Evolutionary conservation across 2,113 vertebrate genomes (phyloP).

Genomic region (Pterocles burchelli): DNA sequence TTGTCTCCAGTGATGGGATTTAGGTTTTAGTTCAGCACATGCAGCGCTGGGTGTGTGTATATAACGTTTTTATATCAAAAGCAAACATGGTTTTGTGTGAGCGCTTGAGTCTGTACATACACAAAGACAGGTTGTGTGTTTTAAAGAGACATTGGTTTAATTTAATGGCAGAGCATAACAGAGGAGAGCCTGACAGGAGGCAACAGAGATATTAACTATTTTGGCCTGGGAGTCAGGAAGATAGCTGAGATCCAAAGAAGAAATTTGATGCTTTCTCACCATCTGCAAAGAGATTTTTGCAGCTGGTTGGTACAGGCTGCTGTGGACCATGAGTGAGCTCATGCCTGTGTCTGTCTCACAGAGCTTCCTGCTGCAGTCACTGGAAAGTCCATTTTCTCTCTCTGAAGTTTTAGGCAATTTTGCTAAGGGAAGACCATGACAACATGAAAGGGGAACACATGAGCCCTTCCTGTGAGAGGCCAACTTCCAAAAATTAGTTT

Average conservation of each 20-base stretch:
- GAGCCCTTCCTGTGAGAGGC: neutral
- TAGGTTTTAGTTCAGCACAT: neutral
- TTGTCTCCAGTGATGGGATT: neutral
- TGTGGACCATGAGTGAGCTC: neutral
- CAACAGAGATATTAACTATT: neutral
- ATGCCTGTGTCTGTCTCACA: neutral
- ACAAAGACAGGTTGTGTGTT: neutral
- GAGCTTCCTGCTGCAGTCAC: neutral
- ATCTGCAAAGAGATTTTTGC: slow-evolving; percentile 34
- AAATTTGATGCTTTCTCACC: neutral
- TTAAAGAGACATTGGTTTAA: neutral
- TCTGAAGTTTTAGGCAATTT: neutral
- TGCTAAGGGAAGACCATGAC: neutral
- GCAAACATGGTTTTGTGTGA: neutral
- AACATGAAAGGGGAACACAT: neutral
- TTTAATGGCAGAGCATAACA: neutral
- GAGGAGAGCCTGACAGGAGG: accelerated
- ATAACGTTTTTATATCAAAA: neutral
- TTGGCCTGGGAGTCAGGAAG: neutral
- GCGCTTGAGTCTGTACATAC: neutral
- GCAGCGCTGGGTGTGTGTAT: neutral
- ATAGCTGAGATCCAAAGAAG: neutral
- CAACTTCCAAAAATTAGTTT: neutral
- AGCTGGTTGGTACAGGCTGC: neutral
- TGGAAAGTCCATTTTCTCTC: slow-evolving; percentile 38